These are phyloP conservation scores for Grapholita molesta DNA, from an alignment of 1,140 invertebrate genomes.

Conservation along the genomic window DNA sequence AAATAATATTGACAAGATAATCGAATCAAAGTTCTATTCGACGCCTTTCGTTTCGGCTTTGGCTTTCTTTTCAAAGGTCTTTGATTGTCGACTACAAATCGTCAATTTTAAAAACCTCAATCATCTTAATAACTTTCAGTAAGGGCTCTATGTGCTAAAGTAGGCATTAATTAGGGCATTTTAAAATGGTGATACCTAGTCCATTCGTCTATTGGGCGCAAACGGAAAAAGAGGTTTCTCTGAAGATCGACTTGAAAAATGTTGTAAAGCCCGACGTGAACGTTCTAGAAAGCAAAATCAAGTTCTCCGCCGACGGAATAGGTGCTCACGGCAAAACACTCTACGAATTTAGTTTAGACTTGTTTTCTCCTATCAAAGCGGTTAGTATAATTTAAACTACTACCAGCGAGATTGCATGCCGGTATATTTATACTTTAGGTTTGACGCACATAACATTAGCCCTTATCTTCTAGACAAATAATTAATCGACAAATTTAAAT, in stretches of 20 bases:
- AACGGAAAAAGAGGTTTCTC: slow-evolving; percentile 85
- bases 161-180: neutral
- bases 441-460: neutral
- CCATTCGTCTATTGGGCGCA: slow-evolving; percentile 97
- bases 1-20: neutral
- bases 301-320: slow-evolving; percentile 82
- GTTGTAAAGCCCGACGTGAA: slow-evolving; percentile 81
- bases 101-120: neutral
- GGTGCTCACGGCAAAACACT: slow-evolving; percentile 84
- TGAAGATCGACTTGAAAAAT: slow-evolving; percentile 92
- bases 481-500: too few relatives aligned
- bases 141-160: neutral
- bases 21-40: neutral
- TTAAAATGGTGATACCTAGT: slow-evolving; percentile 77
- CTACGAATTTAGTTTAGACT: slow-evolving; percentile 86
- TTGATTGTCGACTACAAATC: neutral
- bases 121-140: too few relatives aligned
- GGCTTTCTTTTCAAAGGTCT: too few relatives aligned
- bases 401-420: neutral
- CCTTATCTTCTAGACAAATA: slow-evolving; percentile 6
- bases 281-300: slow-evolving; percentile 80
- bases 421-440: neutral
- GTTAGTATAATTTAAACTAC: slow-evolving; percentile 78
- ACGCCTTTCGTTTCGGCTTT: neutral
- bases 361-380: slow-evolving; percentile 83